A percentile compares a stretch with the other conserved stretches of the same genome.
Evolutionary conservation across 2,888 invertebrate species (phyloP).

Genomic region (Andrena fulva): DNA sequence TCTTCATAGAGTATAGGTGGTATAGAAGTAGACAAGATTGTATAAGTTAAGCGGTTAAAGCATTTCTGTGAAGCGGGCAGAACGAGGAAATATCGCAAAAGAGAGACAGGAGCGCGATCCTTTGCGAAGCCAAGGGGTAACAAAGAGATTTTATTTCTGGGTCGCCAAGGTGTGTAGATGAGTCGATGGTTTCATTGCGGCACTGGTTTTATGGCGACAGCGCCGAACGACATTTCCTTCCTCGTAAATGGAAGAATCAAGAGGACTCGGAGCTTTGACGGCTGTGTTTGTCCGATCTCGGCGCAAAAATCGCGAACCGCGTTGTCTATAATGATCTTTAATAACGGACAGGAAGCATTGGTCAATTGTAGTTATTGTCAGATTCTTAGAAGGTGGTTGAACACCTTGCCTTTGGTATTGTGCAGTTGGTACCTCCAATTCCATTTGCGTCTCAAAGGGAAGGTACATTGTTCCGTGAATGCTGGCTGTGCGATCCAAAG

Average conservation of each 20-base stretch:
- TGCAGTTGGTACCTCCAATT: constrained; percentile 25
- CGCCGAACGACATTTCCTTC: constrained; percentile 35
- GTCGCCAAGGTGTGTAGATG: not conserved
- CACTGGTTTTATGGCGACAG: not conserved
- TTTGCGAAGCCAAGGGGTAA: not conserved
- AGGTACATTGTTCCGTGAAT: not conserved
- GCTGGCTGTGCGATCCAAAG: not conserved
- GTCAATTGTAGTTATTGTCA: constrained; percentile 67
- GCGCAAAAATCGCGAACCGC: constrained; percentile 60
- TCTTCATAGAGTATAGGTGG: too few species aligned
- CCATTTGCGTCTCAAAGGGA: not conserved
- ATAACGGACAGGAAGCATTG: constrained; percentile 67
- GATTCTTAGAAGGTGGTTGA: constrained; percentile 67
- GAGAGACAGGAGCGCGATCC: not conserved
- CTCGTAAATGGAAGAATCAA: constrained; percentile 46
- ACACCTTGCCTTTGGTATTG: constrained; percentile 30
- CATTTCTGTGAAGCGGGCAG: too few species aligned
- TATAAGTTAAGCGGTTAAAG: too few species aligned
- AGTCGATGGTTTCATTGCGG: constrained; percentile 27
- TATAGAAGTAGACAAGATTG: too few species aligned
- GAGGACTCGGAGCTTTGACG: constrained; percentile 41
- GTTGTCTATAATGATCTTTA: constrained; percentile 74
- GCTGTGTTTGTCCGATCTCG: constrained; percentile 53
- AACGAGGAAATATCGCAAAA: not conserved
- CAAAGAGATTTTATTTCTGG: constrained; percentile 3